Evolutionary conservation across 1,140 invertebrate genomes (phyloP), one percentile per base, ranked within the genome.

Genomic region (Aricia agestis): DNA sequence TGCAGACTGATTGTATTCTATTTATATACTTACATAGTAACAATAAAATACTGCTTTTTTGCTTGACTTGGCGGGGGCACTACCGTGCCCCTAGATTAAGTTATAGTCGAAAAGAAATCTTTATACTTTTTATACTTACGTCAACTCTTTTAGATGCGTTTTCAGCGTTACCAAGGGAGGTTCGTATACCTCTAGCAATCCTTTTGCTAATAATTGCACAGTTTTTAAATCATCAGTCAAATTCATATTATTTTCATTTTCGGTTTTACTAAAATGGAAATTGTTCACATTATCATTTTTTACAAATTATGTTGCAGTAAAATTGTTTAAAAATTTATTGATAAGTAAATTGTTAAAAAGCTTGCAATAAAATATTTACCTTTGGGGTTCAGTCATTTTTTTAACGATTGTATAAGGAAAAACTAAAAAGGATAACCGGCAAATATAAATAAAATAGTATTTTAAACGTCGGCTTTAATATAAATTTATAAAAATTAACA

Each of bases 121-220:
- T 25, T 6, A 19, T 19, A 19, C n/a, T n/a, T n/a, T n/a, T n/a
- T n/a, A 18, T 59, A 85, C 86, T 85, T 76, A 91, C 89, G 84
- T 89, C 71, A 91, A 75, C 76, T 91, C 89, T 68, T 89, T 91
- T 36, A 91, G 78, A 84, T 89, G 86, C 7, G 86, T 87, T 57
- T 87, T 89, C 61, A 91, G 85, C 0, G 87, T 87, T 1, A 81
- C 83, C 19, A 91, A 67, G 2, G 87, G 87, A 18, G 87, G 87
- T 78, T 90, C 87, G 68, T 91, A 91, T 19, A 89, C 19, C 69
- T 89, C 86, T 72, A 89, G 70, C n/a, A 91, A 61, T 5, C 89
- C 89, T 75, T 87, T 87, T 4, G 87, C 81, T 19, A 91, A 59
- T 63, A 85, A 70, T 41, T 87, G 79, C 25, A 87, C 77, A 68